phyloP scores from a whole-genome alignment of 1,140 invertebrate genomes.

The Lithobius niger region DNA sequence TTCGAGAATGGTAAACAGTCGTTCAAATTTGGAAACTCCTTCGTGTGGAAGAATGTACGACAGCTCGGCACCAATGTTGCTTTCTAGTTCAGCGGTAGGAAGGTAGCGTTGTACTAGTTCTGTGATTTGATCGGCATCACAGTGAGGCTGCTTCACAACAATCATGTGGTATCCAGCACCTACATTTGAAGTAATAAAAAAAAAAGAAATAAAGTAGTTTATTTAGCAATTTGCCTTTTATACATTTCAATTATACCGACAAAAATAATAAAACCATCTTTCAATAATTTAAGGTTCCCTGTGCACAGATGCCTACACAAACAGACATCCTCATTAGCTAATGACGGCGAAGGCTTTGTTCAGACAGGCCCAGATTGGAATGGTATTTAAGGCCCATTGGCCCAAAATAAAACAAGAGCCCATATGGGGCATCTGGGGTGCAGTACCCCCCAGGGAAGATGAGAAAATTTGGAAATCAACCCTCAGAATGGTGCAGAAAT shows the following conservation, averaged over 20 bases:
- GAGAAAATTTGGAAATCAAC: too few relatives aligned
- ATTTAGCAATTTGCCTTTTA: neutral
- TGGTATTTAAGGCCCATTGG: too few relatives aligned
- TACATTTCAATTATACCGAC: slow-evolving; percentile 5
- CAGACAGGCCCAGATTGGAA: too few relatives aligned
- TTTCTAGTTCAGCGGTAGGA: slow-evolving; percentile 37
- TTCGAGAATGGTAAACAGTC: slow-evolving; percentile 32
- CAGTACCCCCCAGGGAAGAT: too few relatives aligned
- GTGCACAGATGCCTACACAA: too few relatives aligned
- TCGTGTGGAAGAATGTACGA: slow-evolving; percentile 33
- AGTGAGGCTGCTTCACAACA: slow-evolving; percentile 36
- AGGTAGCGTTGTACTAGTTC: slow-evolving; percentile 41
- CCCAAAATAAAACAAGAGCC: too few relatives aligned
- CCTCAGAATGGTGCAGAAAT: too few relatives aligned
- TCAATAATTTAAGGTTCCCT: too few relatives aligned
- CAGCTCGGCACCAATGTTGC: slow-evolving; percentile 37
- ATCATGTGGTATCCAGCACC: slow-evolving; percentile 46
- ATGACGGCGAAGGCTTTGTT: too few relatives aligned
- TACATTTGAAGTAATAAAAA: too few relatives aligned
- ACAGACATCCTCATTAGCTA: too few relatives aligned
- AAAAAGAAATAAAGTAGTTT: slow-evolving; percentile 4
- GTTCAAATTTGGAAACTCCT: slow-evolving; percentile 12
- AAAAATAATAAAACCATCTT: neutral
- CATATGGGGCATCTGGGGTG: too few relatives aligned
- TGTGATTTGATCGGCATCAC: slow-evolving; percentile 40